phyloP scores from a whole-genome alignment of 2,888 invertebrate species.

The Tuta absoluta region DNA sequence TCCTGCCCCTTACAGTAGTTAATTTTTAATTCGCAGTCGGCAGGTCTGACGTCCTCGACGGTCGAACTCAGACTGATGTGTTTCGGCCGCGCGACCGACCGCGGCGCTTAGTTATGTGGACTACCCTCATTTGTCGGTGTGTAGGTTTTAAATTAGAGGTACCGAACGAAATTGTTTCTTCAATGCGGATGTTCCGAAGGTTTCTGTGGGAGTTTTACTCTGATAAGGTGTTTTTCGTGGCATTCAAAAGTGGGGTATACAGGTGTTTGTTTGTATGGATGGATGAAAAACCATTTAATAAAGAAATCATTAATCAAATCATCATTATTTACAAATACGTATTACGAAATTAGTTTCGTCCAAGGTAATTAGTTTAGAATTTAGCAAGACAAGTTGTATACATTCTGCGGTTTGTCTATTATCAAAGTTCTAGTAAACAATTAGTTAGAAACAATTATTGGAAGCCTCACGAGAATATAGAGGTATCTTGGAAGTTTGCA shows the following conservation, averaged over 20 bases:
- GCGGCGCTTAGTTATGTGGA: conserved; percentile 70
- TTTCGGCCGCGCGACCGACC: conserved; percentile 60
- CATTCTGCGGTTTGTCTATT: background rate
- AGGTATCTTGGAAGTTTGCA: background rate
- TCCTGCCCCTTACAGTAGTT: conserved; percentile 56
- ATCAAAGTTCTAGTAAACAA: conserved; percentile 16
- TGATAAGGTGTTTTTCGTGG: background rate
- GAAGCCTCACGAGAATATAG: background rate
- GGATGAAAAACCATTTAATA: too few species aligned
- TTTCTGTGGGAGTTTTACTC: background rate
- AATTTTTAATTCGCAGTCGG: conserved; percentile 72
- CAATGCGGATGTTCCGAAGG: conserved; percentile 29
- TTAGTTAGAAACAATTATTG: conserved; percentile 5
- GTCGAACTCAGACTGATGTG: conserved; percentile 72
- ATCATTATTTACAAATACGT: too few species aligned
- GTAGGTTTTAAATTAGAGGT: conserved; percentile 71
- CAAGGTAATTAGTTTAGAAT: background rate
- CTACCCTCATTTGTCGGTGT: conserved; percentile 75
- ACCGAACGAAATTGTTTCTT: conserved; percentile 46
- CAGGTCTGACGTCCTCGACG: conserved; percentile 60
- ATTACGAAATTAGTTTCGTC: too few species aligned
- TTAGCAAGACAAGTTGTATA: background rate
- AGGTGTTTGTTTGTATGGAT: too few species aligned
- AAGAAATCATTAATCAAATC: too few species aligned
- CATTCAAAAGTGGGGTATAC: too few species aligned